phyloP scores from a whole-genome alignment of 2,113 vertebrate genomes.

The Suricata suricatta region DNA sequence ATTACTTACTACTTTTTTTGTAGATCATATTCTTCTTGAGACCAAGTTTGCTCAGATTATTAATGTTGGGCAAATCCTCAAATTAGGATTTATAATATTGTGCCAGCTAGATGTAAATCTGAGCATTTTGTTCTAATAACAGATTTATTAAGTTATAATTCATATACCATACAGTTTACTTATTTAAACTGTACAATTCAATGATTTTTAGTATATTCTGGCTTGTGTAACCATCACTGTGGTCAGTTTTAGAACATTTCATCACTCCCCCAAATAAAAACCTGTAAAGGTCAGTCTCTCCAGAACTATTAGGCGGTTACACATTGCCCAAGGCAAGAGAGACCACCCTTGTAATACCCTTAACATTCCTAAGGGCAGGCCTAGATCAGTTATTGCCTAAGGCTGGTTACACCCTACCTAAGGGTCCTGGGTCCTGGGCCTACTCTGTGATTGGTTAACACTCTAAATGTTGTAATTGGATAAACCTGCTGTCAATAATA shows the following conservation, averaged over 20 bases:
- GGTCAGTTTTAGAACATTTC: slow-evolving; percentile 2
- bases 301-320: too few relatives aligned
- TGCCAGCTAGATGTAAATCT: neutral
- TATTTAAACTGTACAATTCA: neutral
- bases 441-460: too few relatives aligned
- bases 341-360: too few relatives aligned
- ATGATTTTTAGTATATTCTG: neutral
- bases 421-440: too few relatives aligned
- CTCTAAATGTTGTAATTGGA: too few relatives aligned
- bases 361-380: too few relatives aligned
- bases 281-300: too few relatives aligned
- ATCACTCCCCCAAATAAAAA: neutral
- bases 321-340: too few relatives aligned
- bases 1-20: neutral
- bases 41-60: neutral
- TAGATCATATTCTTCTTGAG: neutral
- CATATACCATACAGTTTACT: neutral
- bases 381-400: too few relatives aligned
- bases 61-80: neutral
- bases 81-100: neutral
- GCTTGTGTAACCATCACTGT: neutral
- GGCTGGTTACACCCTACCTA: too few relatives aligned
- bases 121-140: neutral
- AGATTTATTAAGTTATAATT: slow-evolving; percentile 5
- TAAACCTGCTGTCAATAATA: too few relatives aligned